Base-by-base conservation (phyloP, 2,888 invertebrate species). In the Oxytorus armatus region DNA sequence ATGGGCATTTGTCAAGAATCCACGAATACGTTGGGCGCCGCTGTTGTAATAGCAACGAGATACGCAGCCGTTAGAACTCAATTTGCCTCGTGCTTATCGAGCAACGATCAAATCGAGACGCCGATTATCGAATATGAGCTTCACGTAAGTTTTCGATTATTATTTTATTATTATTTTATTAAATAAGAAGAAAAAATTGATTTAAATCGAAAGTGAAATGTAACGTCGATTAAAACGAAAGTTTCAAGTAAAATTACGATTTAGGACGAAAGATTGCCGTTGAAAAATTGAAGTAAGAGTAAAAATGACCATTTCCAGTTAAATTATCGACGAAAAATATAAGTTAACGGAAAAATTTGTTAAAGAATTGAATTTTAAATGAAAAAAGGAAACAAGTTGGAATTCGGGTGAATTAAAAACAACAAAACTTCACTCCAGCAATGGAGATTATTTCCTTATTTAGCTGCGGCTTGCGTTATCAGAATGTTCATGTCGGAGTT, bases 81-180 rank as follows among this genome's bases (percentile, higher is more conserved):
- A 93, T 97, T 97, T 92, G 94, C 94, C 1, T 92, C 92, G 10
- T 90, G 91, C 0, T 80, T 84, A 49, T 81, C 84, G 8, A 59
- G 63, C 4, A 44, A 65, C n/a, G 70, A 51, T 0, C 83, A 83
- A 8, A 94, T 93, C 0, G 97, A 97, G 92, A 93, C 95, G 75
- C 95, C 97, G 1, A 95, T 97, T 66, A 92, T 97, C 53, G 97
- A 97, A 89, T 97, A 97, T 92, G 96, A 96, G 86, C 92, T 97
- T 83, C 96, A 96, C 92, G 97, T 97, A 89, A 93, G 94, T 92
- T 23, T 74, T 53, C n/a, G 33, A 39, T n/a, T n/a, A n/a, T n/a
- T n/a, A 39, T 39, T 55, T 44, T 59, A 44, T 69, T 10, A 77
- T 11, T 59, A 55, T 29, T 61, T 72, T 66, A 75, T 51, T 23